Evolutionary conservation across 2,797 vertebrate species (phyloP).

Genomic region (Pantherophis vulpinus): DNA sequence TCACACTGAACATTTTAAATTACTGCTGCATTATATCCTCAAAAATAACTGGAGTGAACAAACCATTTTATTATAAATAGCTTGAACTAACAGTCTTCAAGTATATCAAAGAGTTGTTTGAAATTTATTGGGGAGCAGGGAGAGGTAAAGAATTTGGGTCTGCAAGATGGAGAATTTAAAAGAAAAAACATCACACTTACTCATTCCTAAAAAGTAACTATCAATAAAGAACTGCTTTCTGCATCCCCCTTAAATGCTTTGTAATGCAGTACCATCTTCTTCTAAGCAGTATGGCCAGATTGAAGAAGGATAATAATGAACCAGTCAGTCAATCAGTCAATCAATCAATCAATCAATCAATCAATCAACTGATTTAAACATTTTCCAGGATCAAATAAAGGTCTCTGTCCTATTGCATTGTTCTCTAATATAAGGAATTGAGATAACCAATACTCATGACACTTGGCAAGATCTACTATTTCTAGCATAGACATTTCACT

Average conservation of each 20-base stretch:
- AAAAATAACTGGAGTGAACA: neutral
- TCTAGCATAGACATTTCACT: neutral
- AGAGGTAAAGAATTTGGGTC: neutral
- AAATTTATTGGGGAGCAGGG: neutral
- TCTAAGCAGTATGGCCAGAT: neutral
- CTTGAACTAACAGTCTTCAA: neutral
- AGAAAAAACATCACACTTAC: neutral
- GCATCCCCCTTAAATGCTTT: neutral
- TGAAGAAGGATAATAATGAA: neutral
- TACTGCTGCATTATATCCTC: neutral
- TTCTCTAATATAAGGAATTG: neutral
- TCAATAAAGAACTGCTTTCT: neutral
- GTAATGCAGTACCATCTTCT: neutral
- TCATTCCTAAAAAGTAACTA: neutral
- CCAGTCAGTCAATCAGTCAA: neutral
- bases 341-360: neutral
- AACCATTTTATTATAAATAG: neutral
- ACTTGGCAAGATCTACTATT: neutral
- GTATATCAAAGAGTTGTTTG: neutral
- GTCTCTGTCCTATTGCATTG: neutral
- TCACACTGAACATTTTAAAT: neutral
- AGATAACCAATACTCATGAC: neutral
- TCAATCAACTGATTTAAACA: neutral
- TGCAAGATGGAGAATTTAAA: neutral
- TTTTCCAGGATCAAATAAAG: neutral